Percentiles rank a stretch among this genome's conserved stretches.
Conservation (phyloP, 2,888 invertebrate species). For the Drosophila tanythrix region DNA sequence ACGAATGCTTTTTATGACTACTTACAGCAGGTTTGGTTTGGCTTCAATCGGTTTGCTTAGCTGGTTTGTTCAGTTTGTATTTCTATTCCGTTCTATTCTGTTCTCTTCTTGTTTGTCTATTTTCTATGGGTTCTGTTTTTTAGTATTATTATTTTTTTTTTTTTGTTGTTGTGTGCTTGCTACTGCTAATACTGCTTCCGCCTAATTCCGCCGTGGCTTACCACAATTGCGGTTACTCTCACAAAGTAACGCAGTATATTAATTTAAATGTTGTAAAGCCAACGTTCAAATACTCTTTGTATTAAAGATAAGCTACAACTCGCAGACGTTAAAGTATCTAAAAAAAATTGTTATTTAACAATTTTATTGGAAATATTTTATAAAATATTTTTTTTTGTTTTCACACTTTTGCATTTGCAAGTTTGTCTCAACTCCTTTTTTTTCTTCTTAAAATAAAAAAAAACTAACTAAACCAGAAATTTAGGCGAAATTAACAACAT, state of each 20-base stretch:
- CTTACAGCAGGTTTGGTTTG: conserved; percentile 46
- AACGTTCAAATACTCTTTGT: conserved; percentile 24
- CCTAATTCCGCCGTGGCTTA: conserved; percentile 56
- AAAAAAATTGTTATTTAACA: too few species aligned
- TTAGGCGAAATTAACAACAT: background rate
- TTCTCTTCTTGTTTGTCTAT: conserved; percentile 1
- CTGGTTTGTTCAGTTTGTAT: conserved; percentile 24
- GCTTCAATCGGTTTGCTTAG: conserved; percentile 41
- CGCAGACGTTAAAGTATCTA: background rate
- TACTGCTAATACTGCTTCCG: conserved; percentile 54
- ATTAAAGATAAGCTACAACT: background rate
- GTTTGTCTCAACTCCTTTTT: background rate
- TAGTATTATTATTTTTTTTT: background rate
- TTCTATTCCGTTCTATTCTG: conserved; percentile 1
- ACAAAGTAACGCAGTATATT: conserved; percentile 20
- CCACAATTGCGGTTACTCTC: conserved; percentile 67
- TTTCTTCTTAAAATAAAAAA: too few species aligned
- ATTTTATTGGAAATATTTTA: background rate
- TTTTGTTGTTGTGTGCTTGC: conserved; percentile 4
- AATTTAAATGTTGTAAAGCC: background rate
- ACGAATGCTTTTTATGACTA: conserved; percentile 30
- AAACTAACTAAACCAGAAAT: background rate
- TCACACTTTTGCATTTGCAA: background rate
- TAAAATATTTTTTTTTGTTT: background rate
- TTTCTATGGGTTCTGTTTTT: conserved; percentile 34